Evolutionary conservation across 2,888 invertebrate genomes (phyloP).

Genomic region (Boloria selene): DNA sequence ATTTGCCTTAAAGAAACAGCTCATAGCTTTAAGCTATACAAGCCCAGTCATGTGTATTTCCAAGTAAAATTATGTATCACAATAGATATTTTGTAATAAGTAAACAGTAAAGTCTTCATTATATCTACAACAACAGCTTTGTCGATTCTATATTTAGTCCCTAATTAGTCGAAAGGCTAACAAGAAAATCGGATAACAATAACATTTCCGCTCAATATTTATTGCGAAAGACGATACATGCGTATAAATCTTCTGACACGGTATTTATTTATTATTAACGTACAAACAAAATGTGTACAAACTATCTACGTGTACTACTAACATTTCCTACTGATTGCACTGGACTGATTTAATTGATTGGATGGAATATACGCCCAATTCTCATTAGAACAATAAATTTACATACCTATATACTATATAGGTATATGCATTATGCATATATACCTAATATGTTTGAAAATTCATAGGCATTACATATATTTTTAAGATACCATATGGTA

Average conservation of each 20-base stretch:
- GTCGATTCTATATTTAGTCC: too few species aligned
- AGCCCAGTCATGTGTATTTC: too few species aligned
- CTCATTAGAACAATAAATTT: slow-evolving; percentile 12
- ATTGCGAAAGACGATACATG: neutral
- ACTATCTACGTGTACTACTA: slow-evolving; percentile 19
- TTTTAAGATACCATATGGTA: too few species aligned
- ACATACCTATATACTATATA: slow-evolving; percentile 2
- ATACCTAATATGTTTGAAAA: neutral
- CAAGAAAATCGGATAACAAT: too few species aligned
- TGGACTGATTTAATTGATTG: slow-evolving; percentile 27
- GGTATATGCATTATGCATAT: too few species aligned
- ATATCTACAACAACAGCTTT: too few species aligned
- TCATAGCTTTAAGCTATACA: too few species aligned
- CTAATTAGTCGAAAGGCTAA: too few species aligned
- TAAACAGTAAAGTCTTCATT: too few species aligned
- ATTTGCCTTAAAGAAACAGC: too few species aligned
- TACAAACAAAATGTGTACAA: slow-evolving; percentile 15
- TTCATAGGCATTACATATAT: neutral
- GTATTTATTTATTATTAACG: slow-evolving; percentile 20
- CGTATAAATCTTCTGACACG: neutral
- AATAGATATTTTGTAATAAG: too few species aligned
- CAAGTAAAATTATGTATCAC: too few species aligned
- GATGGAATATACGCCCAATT: slow-evolving; percentile 20
- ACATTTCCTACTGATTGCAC: slow-evolving; percentile 29
- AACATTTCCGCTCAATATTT: neutral